Conservation (phyloP, 2,113 vertebrate genomes). For the Myodes glareolus region DNA sequence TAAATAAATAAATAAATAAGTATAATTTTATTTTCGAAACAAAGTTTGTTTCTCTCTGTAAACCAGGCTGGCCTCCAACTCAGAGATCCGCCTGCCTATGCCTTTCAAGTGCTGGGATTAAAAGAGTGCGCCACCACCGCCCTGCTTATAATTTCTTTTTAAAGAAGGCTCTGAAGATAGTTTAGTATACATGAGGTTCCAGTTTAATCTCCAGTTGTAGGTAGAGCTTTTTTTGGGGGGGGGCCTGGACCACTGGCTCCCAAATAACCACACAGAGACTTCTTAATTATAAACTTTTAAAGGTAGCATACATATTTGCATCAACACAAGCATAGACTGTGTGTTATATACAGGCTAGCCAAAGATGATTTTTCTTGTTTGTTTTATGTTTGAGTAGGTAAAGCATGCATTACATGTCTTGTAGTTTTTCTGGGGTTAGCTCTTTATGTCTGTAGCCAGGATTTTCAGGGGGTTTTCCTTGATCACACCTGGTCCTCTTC, state of each 20-base stretch:
- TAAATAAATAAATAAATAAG: too few relatives aligned
- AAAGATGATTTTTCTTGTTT: neutral
- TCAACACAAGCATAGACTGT: neutral
- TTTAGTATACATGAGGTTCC: neutral
- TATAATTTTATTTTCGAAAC: neutral
- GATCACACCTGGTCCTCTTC: neutral
- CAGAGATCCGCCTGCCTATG: neutral
- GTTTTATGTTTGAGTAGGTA: neutral
- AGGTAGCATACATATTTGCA: neutral
- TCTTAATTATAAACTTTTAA: neutral
- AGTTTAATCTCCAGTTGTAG: neutral
- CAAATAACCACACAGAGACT: neutral
- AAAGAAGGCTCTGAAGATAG: neutral
- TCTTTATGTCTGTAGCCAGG: neutral
- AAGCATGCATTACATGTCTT: neutral
- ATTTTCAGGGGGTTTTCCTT: neutral
- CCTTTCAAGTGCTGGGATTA: neutral
- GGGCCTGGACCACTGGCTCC: neutral
- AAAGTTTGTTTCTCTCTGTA: neutral
- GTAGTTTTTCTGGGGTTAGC: neutral
- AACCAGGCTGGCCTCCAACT: neutral
- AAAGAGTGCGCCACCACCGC: rapidly evolving
- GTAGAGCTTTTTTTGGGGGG: too few relatives aligned
- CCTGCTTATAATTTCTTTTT: neutral
- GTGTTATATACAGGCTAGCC: neutral